These are phyloP conservation scores for Platichthys stellatus DNA, from an alignment of 2,113 vertebrate genomes.

Conservation along the genomic window DNA sequence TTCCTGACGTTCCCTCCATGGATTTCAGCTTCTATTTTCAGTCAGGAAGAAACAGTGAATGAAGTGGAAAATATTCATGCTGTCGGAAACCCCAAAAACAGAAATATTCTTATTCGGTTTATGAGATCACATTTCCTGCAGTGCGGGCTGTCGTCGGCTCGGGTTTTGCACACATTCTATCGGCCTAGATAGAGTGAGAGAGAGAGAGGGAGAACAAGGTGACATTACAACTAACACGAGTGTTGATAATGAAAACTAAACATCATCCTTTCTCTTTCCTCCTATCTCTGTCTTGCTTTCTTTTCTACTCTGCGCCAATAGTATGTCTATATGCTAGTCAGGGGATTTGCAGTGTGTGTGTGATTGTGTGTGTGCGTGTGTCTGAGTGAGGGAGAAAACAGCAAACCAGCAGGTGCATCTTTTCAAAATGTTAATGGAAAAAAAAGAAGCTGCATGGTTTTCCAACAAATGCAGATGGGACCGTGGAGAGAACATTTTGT, in stretches of 20 bases:
- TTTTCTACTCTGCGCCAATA: slow-evolving; percentile 47
- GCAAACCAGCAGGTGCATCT: slow-evolving; percentile 41
- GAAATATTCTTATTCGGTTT: slow-evolving; percentile 46
- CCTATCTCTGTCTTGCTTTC: slow-evolving; percentile 47
- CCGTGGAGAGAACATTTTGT: slow-evolving; percentile 33
- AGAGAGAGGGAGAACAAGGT: slow-evolving; percentile 55
- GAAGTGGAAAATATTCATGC: slow-evolving; percentile 35
- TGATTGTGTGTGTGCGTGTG: not conserved
- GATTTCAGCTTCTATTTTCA: slow-evolving; percentile 68
- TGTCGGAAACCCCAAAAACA: slow-evolving; percentile 19
- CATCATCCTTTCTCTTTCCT: slow-evolving; percentile 48
- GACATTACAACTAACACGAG: slow-evolving; percentile 64
- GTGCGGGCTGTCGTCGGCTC: slow-evolving; percentile 16
- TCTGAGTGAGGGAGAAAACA: not conserved
- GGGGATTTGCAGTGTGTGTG: slow-evolving; percentile 44
- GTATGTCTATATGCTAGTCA: slow-evolving; percentile 57
- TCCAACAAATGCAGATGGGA: slow-evolving; percentile 34
- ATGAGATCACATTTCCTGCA: slow-evolving; percentile 38
- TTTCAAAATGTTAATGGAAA: slow-evolving; percentile 46
- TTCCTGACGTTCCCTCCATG: slow-evolving; percentile 47
- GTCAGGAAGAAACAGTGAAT: not conserved
- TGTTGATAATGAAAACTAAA: slow-evolving; percentile 75
- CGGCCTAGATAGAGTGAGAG: slow-evolving; percentile 35
- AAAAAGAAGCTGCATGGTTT: slow-evolving; percentile 5
- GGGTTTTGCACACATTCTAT: slow-evolving; percentile 45